Base-by-base conservation (phyloP, 2,797 vertebrate genomes). In the Passerculus sandwichensis region DNA sequence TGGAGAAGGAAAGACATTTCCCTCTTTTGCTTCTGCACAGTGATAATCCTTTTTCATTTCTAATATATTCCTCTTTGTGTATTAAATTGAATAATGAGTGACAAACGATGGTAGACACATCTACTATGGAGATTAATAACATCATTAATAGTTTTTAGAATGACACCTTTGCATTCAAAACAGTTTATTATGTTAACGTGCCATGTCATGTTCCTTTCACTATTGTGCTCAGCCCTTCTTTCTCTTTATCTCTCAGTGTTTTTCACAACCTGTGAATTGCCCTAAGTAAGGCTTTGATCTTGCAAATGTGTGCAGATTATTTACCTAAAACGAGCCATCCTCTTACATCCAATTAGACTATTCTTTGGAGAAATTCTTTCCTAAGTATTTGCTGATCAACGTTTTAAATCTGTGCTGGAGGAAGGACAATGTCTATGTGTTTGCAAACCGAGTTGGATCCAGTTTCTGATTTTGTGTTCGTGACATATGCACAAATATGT, bases 261-360 rank as follows among this genome's bases (percentile, higher is more conserved):
- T 87, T 81, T 64, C 77, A 73, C n/a, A 72, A 47, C 4, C 15
- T 67, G 76, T n/a, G 80, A 85, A 95, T 76, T 89, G 70, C 48
- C 40, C 60, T 45, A 72, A 85, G 59, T 74, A 78, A 75, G 51
- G 36, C 89, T 93, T 91, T 94, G 79, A 89, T 93, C 87, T 85
- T 88, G 47, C 40, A 84, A 89, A 93, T 45, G 3, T 48, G 47
- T 60, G 62, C n/a, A 62, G 70, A 85, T 25, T 81, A 34, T 72
- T 73, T 72, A 70, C 59, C 19, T 73, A 53, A 40, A 15, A 34
- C 1, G 5, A 92, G 27, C 15, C 64, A 51, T 48, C n/a, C 62
- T 83, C 42, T 92, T 79, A 53, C 42, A 57, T 30, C 47, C 38
- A 85, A 47, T 38, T 60, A 60, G 38, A 60, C 27, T 34, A 19